Percentiles rank a stretch among this genome's conserved stretches.
Evolutionary conservation across 2,113 vertebrate genomes (phyloP).

Genomic region (Tricholaema leucomelas): DNA sequence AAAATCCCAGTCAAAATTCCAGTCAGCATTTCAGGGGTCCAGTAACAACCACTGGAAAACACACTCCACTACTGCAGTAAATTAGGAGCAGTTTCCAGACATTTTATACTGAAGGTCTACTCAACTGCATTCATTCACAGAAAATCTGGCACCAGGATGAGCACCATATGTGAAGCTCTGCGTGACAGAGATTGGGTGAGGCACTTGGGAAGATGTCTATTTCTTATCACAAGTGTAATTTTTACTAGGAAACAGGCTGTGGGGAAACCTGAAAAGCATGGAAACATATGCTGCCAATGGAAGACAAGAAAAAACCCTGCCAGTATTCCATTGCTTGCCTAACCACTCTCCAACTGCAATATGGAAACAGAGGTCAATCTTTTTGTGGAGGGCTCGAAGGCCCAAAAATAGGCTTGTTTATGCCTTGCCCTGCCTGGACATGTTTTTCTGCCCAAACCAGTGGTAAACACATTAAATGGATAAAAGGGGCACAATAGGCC

Average conservation of each 20-base stretch:
- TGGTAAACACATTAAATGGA: no score
- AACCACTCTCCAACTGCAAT: background rate
- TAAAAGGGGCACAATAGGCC: no score
- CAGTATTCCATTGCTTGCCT: background rate
- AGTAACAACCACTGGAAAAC: background rate
- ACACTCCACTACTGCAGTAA: background rate
- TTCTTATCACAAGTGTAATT: background rate
- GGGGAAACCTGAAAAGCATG: background rate
- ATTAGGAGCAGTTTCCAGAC: background rate
- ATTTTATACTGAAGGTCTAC: background rate
- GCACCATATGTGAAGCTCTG: constrained; percentile 37
- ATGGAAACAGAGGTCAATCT: background rate
- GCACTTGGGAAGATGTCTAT: constrained; percentile 2
- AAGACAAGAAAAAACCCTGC: background rate
- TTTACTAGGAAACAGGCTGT: constrained; percentile 22
- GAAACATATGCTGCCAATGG: constrained; percentile 4
- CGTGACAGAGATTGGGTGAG: background rate
- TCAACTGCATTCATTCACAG: background rate
- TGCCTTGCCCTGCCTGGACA: no score
- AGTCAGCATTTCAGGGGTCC: background rate
- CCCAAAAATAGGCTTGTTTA: no score
- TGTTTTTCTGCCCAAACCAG: no score
- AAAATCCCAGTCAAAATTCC: constrained; percentile 32
- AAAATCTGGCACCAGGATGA: constrained; percentile 30
- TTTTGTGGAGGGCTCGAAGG: no score